phyloP scores from a whole-genome alignment of 2,888 invertebrate genomes.

The Brachypterus glaber region DNA sequence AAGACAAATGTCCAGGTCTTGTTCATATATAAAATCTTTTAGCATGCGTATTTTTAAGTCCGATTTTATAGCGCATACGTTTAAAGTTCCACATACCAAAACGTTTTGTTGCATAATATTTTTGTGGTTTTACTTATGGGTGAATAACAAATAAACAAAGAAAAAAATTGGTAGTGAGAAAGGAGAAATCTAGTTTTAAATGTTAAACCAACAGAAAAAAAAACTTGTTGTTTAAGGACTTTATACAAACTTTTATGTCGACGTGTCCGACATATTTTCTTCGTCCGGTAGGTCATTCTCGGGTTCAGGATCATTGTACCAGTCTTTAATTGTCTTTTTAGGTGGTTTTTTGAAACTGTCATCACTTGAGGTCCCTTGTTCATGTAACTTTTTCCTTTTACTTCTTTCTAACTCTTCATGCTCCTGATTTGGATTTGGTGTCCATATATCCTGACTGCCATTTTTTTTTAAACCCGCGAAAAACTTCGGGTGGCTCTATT shows the following conservation, averaged over 20 bases:
- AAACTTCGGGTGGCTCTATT: no score
- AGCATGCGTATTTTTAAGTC: background rate
- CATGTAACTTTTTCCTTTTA: background rate
- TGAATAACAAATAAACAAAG: no score
- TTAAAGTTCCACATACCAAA: background rate
- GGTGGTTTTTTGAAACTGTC: no score
- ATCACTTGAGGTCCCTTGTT: no score
- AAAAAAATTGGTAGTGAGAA: background rate
- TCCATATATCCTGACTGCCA: no score
- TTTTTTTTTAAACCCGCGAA: no score
- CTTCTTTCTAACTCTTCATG: slow-evolving; percentile 1
- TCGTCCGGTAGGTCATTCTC: no score
- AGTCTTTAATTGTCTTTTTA: no score
- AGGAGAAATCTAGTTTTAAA: background rate
- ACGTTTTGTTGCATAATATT: background rate
- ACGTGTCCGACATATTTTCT: background rate
- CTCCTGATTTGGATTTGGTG: slow-evolving; percentile 1
- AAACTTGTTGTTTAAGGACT: background rate
- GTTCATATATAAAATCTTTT: background rate
- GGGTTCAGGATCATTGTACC: no score
- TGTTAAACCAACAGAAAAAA: background rate
- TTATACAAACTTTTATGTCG: background rate
- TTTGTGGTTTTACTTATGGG: no score
- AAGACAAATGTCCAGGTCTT: background rate
- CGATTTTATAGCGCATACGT: background rate